Percentiles rank a stretch among this genome's conserved stretches.
Conservation (phyloP, 1,140 invertebrate species). For the Ips nitidus region DNA sequence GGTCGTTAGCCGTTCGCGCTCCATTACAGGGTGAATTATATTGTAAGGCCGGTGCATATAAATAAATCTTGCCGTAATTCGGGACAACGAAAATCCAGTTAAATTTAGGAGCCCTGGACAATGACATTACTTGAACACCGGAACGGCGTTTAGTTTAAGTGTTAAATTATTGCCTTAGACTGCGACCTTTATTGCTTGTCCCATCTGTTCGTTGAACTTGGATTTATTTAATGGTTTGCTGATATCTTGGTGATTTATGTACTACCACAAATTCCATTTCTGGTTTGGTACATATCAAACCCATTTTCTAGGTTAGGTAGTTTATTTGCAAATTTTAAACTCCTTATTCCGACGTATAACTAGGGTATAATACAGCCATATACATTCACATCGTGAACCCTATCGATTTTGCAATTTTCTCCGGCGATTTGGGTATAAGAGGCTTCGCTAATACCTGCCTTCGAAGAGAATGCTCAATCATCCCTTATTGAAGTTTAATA, state of each 20-base stretch:
- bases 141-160: constrained; percentile 21
- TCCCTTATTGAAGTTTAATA: constrained; percentile 24
- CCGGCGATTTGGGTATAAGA: constrained; percentile 7
- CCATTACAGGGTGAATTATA: constrained; percentile 10
- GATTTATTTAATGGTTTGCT: constrained; percentile 16
- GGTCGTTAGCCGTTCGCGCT: neutral
- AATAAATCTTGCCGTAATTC: constrained; percentile 11
- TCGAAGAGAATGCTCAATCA: constrained; percentile 11
- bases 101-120: constrained; percentile 13
- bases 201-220: constrained; percentile 13
- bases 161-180: constrained; percentile 21
- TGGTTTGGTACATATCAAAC: neutral
- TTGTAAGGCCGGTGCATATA: constrained; percentile 9
- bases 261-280: neutral
- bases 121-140: constrained; percentile 17
- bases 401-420: constrained; percentile 29
- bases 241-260: neutral
- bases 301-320: constrained; percentile 10
- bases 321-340: constrained; percentile 24
- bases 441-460: constrained; percentile 18
- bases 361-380: constrained; percentile 24
- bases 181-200: constrained; percentile 13
- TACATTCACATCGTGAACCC: constrained; percentile 15
- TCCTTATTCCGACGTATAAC: constrained; percentile 1
- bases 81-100: constrained; percentile 10